These are phyloP conservation scores for Lepidurus apus DNA, from an alignment of 1,140 invertebrate species.

Conservation along the genomic window DNA sequence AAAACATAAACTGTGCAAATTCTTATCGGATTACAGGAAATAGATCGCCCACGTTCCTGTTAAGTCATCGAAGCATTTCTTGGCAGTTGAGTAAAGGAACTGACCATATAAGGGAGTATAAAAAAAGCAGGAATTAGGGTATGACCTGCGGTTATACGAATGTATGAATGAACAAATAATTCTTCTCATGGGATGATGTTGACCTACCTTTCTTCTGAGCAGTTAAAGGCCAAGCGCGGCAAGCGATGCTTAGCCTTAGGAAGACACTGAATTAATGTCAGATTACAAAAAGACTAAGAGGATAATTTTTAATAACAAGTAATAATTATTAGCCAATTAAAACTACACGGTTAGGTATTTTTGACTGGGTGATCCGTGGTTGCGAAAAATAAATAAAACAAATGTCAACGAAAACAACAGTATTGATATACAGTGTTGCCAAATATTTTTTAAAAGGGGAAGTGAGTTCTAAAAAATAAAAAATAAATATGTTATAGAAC, in stretches of 20 bases:
- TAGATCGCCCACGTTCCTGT: conserved; percentile 11
- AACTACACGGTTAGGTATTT: background rate
- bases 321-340: background rate
- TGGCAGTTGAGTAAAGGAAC: background rate
- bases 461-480: no score
- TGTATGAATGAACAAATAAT: background rate
- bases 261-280: background rate
- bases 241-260: background rate
- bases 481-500: no score
- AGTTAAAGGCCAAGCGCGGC: background rate
- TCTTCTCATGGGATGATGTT: background rate
- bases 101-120: background rate
- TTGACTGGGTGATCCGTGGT: background rate
- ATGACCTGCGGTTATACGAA: background rate
- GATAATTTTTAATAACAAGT: background rate
- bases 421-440: background rate
- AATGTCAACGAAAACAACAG: conserved; percentile 10
- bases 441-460: no score
- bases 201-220: background rate
- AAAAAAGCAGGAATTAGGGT: background rate
- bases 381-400: background rate
- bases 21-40: background rate
- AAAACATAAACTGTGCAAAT: no score
- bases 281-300: background rate
- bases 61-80: conserved; percentile 19